phyloP scores from a whole-genome alignment of 2,888 invertebrate species.

The Drosophila histrio region DNA sequence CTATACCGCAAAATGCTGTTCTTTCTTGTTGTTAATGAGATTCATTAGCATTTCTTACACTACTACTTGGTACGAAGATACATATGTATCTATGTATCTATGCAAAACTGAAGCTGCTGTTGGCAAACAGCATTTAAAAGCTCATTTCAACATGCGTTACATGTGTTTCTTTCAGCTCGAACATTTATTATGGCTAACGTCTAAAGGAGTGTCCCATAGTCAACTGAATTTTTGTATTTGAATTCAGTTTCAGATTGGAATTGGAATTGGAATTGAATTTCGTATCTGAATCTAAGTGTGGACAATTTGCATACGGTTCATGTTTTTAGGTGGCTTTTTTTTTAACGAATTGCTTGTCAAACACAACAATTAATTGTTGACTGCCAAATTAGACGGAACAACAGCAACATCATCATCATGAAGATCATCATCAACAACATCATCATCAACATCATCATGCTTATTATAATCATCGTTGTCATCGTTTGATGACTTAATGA shows the following conservation, averaged over 20 bases:
- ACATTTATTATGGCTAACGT: conserved; percentile 67
- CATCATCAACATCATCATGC: background rate
- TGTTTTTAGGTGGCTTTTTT: conserved; percentile 25
- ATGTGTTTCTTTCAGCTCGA: conserved; percentile 62
- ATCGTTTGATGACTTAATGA: conserved; percentile 69
- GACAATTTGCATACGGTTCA: conserved; percentile 58
- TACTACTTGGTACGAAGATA: conserved; percentile 20
- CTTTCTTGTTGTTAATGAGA: conserved; percentile 6
- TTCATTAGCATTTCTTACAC: conserved; percentile 62
- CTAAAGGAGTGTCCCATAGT: conserved; percentile 44
- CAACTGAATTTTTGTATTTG: background rate
- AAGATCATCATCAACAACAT: background rate
- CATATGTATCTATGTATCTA: conserved; percentile 38
- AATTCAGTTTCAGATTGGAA: conserved; percentile 12
- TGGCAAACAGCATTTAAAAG: conserved; percentile 56
- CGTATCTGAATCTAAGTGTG: conserved; percentile 10
- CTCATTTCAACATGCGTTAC: conserved; percentile 72
- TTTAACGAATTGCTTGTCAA: conserved; percentile 71
- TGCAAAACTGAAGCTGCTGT: conserved; percentile 49
- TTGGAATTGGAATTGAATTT: conserved; percentile 18
- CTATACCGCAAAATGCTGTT: background rate
- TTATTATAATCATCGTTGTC: background rate
- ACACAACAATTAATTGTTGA: conserved; percentile 65
- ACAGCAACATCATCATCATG: conserved; percentile 18
- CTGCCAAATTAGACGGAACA: conserved; percentile 63